phyloP scores from a whole-genome alignment of 2,888 invertebrate species.

The Meliscaeva auricollis region DNA sequence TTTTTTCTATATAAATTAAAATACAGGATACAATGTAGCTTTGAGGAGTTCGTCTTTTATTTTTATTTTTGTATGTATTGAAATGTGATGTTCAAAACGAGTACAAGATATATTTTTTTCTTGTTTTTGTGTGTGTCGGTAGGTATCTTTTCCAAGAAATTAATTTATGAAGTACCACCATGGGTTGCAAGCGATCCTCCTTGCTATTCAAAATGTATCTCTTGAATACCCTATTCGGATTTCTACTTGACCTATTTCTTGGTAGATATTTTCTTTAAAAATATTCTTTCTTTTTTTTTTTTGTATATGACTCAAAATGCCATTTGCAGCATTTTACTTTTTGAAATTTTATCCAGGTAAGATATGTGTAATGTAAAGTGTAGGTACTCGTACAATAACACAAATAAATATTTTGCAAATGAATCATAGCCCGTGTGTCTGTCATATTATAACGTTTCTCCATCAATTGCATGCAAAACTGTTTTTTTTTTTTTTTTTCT shows the following conservation, averaged over 20 bases:
- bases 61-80: not conserved
- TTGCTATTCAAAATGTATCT: conserved; percentile 6
- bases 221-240: conserved; percentile 34
- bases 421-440: conserved; percentile 54
- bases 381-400: not conserved
- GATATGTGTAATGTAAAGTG: not conserved
- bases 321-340: conserved; percentile 26
- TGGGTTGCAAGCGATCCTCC: conserved; percentile 11
- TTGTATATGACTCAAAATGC: not conserved
- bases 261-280: conserved; percentile 1
- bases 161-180: conserved; percentile 35
- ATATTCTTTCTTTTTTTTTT: conserved; percentile 8
- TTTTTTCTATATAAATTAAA: not conserved
- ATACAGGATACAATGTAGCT: conserved; percentile 9
- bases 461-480: conserved; percentile 17
- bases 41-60: conserved; percentile 24
- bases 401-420: conserved; percentile 52
- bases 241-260: conserved; percentile 43
- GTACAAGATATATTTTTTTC: not conserved
- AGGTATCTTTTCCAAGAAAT: conserved; percentile 43
- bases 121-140: too few relatives aligned
- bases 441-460: conserved; percentile 5
- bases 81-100: conserved; percentile 42
- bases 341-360: conserved; percentile 11
- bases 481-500: not conserved